Evolutionary conservation across 2,797 vertebrate species (phyloP).

Genomic region (Apogon talboti): DNA sequence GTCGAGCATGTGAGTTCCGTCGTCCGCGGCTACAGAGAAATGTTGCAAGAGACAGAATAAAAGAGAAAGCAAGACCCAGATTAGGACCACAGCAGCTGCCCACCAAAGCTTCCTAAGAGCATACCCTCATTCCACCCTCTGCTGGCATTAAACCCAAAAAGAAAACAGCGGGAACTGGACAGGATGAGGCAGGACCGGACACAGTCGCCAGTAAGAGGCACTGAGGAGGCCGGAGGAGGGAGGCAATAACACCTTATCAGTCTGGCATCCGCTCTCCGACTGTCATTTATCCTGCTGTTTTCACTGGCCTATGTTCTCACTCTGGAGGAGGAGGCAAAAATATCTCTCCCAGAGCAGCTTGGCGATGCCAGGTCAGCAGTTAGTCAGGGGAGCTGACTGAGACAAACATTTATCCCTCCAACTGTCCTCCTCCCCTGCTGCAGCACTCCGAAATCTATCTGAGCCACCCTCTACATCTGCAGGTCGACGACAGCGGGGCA

Average conservation of each 20-base stretch:
- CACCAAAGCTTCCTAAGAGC: conserved; percentile 64
- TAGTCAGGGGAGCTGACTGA: conserved; percentile 67
- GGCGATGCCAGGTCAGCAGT: conserved; percentile 71
- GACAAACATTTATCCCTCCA: conserved; percentile 60
- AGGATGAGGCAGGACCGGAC: conserved; percentile 38
- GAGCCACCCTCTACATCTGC: conserved; percentile 37
- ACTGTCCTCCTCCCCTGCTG: conserved; percentile 54
- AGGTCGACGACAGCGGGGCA: neutral
- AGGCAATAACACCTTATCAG: conserved; percentile 52
- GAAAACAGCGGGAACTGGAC: conserved; percentile 46
- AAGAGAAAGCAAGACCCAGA: conserved; percentile 73
- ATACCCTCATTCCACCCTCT: conserved; percentile 45
- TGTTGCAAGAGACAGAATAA: conserved; percentile 74
- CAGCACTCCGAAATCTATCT: conserved; percentile 50
- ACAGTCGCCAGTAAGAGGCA: conserved; percentile 45
- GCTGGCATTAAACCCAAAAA: conserved; percentile 44
- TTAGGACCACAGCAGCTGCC: conserved; percentile 75
- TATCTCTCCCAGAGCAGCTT: conserved; percentile 59
- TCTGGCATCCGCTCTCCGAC: conserved; percentile 53
- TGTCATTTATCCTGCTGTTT: conserved; percentile 61
- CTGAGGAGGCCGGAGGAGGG: conserved; percentile 46
- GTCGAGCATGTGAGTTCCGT: conserved; percentile 97
- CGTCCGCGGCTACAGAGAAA: conserved; percentile 93
- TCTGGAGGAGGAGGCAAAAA: conserved; percentile 38
- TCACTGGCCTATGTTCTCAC: conserved; percentile 46